Base-by-base conservation (phyloP, 2,797 vertebrate species). In the Rhabdophis nuchalis region DNA sequence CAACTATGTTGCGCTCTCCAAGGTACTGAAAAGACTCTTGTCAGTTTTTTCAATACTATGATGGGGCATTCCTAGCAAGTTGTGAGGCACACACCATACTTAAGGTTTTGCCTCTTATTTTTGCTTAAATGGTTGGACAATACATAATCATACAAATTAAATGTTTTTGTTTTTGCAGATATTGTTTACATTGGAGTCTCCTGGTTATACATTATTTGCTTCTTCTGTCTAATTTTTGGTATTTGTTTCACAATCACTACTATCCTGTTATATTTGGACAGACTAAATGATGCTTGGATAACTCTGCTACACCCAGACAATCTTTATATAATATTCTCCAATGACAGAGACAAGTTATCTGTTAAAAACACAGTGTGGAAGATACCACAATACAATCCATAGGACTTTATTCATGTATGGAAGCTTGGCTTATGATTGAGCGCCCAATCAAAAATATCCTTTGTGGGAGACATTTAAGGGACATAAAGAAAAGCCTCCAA, bases 21-120 rank as follows among this genome's bases (percentile, higher is more conserved):
- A 56, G 92, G 92, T 93, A 72, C 92, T 93, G 92, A 93, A 88
- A 9, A 2, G 56, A 36, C 18, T 9, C 4, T 68, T 60, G 87
- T 82, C 86, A 61, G 29, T 86, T 87, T 53, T 53, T 88, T 58
- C 82, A 61, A 29, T 86, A 57, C 85, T 56, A 29, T 11, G n/a
- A 1, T 25, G 46, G 41, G 29, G 25, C 77, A 41, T 11, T 64
- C 36, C 12, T 41, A 50, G 16, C 27, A 61, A 11, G 2, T 32
- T 68, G 36, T 85, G 27, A 87, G 60, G 3, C 3, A 11, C 32
- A 8, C 58, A 50, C 18, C 58, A 36, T n/a, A 57, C 58, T 92
- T 60, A 88, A 4, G 29, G 29, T 9, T 77, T 18, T 14, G 18
- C 50, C 11, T 52, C 11, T 46, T 88, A 32, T 54, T 64, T 64